Evolutionary conservation across 1,140 invertebrate genomes (phyloP), one percentile per base, ranked within the genome.

Genomic region (Brachystomella parvula): DNA sequence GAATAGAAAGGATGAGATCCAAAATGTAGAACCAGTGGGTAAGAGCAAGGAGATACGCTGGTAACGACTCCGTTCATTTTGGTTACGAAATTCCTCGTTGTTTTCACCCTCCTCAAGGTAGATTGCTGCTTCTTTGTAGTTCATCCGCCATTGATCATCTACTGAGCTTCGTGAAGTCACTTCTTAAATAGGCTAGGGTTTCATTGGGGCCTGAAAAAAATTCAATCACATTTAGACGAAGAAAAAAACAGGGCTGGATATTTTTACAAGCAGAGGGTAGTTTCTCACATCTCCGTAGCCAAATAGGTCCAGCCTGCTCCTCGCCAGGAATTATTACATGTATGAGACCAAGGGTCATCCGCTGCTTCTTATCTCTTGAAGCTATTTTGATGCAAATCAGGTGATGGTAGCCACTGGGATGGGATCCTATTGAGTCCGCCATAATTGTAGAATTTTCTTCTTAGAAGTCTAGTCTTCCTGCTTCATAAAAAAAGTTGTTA

Each of bases 61-160:
- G 91, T 58, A 94, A 78, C 75, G 90, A 89, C 74, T 88, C 86
- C 26, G 86, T 87, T 76, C 87, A 86, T 44, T 84, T 83, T 0
- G 92, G 91, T 89, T 90, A 75, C 89, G 87, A 76, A 93, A 94
- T 77, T 94, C 94, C 77, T 94, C 91, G 81, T 95, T 95, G 75
- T 94, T 93, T 78, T 85, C 83, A 15, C 91, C 92, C 85, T 95
- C 92, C 61, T 72, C 71, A 15, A 72, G 29, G 39, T 67, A 72
- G 57, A 72, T 72, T 1, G 71, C 67, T n/a, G 67, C 67, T 76
- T 94, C 91, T 74, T 91, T 87, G 78, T 92, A 93, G 78, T 92
- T 93, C 84, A 53, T 53, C 24, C 24, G 12, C 49, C 49, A 53
- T 24, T 53, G 49, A 17, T 53, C 21, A 53, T 53, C 49, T 53